phyloP scores from a whole-genome alignment of 1,140 invertebrate species.

The Megathymus violae region DNA sequence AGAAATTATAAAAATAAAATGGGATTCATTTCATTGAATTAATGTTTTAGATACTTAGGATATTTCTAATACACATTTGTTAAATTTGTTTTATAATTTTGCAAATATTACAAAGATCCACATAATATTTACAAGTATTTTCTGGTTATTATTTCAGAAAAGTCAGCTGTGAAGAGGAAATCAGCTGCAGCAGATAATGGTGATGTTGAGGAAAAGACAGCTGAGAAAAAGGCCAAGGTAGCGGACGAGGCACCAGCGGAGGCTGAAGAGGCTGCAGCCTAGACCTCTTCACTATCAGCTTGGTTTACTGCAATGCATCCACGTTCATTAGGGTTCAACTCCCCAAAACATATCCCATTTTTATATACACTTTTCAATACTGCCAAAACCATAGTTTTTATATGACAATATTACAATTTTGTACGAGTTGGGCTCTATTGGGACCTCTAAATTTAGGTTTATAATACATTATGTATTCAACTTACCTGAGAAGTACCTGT shows the following conservation, averaged over 20 bases:
- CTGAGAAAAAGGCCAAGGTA: constrained; percentile 89
- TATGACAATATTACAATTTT: constrained; percentile 64
- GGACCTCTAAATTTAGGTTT: constrained; percentile 74
- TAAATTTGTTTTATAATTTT: no score
- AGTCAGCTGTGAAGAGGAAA: constrained; percentile 88
- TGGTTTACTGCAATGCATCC: constrained; percentile 81
- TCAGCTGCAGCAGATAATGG: constrained; percentile 85
- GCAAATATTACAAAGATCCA: no score
- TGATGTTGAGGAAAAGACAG: constrained; percentile 84
- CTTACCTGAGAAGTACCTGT: constrained; percentile 82
- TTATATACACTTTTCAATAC: constrained; percentile 48
- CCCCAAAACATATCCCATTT: constrained; percentile 60
- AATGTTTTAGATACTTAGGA: no score
- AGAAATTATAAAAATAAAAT: no score
- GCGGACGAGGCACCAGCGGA: constrained; percentile 85
- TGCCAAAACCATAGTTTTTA: constrained; percentile 73
- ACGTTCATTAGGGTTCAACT: constrained; percentile 76
- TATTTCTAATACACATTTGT: no score
- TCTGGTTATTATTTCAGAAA: constrained; percentile 75
- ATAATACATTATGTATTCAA: constrained; percentile 77
- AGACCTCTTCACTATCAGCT: constrained; percentile 68
- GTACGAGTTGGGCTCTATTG: constrained; percentile 77
- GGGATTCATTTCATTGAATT: no score
- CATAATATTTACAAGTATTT: no score
- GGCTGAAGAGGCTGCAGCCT: constrained; percentile 87